Conservation (phyloP, 2,797 vertebrate species). For the Lepilemur ruficaudatus region DNA sequence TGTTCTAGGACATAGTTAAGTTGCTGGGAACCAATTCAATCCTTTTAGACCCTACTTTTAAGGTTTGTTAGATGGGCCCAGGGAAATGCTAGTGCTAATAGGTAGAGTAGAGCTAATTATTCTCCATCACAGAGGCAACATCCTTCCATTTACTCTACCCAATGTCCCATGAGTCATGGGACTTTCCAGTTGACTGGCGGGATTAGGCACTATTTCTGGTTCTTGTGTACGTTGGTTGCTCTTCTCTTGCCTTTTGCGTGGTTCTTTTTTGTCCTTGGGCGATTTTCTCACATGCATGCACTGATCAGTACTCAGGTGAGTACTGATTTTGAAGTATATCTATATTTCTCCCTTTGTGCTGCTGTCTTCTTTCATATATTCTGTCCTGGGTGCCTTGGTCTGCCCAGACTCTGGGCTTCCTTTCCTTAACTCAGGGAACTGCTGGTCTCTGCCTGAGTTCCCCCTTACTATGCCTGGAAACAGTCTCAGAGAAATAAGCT, state of each 20-base stretch:
- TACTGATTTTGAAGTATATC: neutral
- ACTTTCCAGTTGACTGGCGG: neutral
- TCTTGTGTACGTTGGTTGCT: neutral
- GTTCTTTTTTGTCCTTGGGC: neutral
- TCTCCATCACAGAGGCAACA: neutral
- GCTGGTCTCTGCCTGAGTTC: neutral
- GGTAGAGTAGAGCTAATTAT: neutral
- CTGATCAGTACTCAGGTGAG: neutral
- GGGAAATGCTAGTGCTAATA: neutral
- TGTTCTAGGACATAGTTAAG: neutral
- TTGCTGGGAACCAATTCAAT: neutral
- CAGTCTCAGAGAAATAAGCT: neutral
- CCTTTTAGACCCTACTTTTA: neutral
- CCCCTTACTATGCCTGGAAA: neutral
- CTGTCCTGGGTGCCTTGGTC: neutral
- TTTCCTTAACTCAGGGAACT: neutral
- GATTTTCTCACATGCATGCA: neutral
- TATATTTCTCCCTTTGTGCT: neutral
- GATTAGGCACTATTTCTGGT: neutral
- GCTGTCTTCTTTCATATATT: neutral
- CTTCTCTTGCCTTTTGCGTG: neutral
- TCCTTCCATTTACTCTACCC: neutral
- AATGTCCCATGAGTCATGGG: neutral
- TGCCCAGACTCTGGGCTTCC: neutral
- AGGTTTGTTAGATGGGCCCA: neutral